A percentile compares a stretch with the other conserved stretches of the same genome.
Conservation (phyloP, 2,888 invertebrate species). For the Synanthedon tipuliformis region DNA sequence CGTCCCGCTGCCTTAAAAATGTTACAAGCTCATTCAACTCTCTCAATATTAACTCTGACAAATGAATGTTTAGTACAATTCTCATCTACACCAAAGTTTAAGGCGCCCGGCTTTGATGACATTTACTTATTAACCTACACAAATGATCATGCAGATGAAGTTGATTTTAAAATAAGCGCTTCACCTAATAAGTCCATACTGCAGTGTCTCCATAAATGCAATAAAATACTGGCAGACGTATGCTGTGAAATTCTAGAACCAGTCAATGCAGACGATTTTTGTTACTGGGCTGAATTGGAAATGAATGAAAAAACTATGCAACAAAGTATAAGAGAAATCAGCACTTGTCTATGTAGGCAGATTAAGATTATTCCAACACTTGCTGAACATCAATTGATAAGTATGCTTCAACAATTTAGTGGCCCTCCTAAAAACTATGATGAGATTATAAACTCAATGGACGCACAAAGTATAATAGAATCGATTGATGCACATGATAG, state of each 20-base stretch:
- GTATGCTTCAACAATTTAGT: conserved; percentile 45
- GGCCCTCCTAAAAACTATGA: conserved; percentile 37
- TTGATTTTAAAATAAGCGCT: conserved; percentile 22
- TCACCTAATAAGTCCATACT: conserved; percentile 22
- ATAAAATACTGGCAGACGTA: conserved; percentile 33
- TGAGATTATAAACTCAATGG: conserved; percentile 36
- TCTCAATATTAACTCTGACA: conserved; percentile 24
- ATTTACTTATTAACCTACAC: conserved; percentile 37
- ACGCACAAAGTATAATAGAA: conserved; percentile 26
- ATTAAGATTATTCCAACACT: conserved; percentile 20
- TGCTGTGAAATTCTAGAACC: conserved; percentile 45
- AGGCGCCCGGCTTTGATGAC: conserved; percentile 18
- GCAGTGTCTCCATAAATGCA: conserved; percentile 33
- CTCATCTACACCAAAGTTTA: conserved; percentile 20
- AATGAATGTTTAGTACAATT: conserved; percentile 29
- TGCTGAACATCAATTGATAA: conserved; percentile 37
- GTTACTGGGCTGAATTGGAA: conserved; percentile 59
- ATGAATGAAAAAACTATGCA: conserved; percentile 44
- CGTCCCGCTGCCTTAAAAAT: conserved; percentile 38
- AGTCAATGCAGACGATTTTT: conserved; percentile 53
- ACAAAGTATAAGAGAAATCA: conserved; percentile 42
- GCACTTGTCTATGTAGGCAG: conserved; percentile 30
- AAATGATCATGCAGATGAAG: conserved; percentile 17
- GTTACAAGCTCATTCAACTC: conserved; percentile 36
- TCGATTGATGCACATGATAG: conserved; percentile 28